phyloP scores from a whole-genome alignment of 2,797 vertebrate species.

The Phalloptychus januarius region DNA sequence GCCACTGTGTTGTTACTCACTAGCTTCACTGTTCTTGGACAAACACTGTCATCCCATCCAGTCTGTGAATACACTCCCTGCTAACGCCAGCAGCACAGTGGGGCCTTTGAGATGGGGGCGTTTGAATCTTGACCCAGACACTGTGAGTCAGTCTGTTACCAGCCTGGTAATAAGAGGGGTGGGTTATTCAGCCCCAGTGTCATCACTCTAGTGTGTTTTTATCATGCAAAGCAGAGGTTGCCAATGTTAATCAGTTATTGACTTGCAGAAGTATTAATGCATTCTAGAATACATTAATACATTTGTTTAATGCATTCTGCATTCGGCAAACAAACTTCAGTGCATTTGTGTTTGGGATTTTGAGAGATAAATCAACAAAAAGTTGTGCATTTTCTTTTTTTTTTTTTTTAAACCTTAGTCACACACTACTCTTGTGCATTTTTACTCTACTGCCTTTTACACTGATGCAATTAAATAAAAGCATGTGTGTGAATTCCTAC shows the following conservation, averaged over 20 bases:
- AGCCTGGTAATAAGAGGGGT: constrained; percentile 43
- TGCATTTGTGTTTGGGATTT: background rate
- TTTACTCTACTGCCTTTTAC: background rate
- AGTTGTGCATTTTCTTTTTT: background rate
- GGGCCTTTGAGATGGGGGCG: constrained; percentile 61
- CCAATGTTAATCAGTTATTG: background rate
- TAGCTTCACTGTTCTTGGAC: constrained; percentile 50
- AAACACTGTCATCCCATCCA: constrained; percentile 55
- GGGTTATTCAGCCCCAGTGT: constrained; percentile 45
- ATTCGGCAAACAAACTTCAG: background rate
- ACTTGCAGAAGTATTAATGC: background rate
- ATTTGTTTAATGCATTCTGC: too few species aligned
- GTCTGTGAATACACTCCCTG: constrained; percentile 55
- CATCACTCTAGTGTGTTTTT: constrained; percentile 26
- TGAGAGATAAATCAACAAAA: background rate
- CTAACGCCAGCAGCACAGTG: constrained; percentile 59
- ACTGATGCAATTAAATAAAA: background rate
- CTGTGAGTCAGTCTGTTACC: constrained; percentile 69
- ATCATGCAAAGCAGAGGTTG: constrained; percentile 23
- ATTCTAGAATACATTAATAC: background rate
- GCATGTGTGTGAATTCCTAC: background rate
- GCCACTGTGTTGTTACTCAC: constrained; percentile 55
- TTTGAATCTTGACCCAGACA: constrained; percentile 59
- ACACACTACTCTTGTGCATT: background rate
- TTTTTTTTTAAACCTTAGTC: background rate